phyloP scores from a whole-genome alignment of 2,113 vertebrate genomes.

The Pomatostomus ruficeps region DNA sequence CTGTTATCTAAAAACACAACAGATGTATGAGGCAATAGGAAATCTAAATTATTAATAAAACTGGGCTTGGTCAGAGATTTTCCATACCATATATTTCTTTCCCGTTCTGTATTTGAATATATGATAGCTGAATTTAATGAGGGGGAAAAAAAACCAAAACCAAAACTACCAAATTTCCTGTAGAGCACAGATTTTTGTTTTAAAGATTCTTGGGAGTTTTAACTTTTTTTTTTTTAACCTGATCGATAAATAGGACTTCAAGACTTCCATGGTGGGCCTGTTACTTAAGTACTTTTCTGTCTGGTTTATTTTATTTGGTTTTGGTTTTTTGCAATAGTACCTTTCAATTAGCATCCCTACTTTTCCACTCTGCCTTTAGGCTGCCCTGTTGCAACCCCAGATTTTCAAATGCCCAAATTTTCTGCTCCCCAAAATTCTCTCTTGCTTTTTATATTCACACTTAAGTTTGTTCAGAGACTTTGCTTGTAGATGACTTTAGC shows the following conservation, averaged over 20 bases:
- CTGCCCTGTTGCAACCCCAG: not conserved
- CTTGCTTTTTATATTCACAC: not conserved
- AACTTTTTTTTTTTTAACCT: not conserved
- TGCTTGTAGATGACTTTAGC: not conserved
- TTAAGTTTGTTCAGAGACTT: not conserved
- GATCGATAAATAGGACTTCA: not conserved
- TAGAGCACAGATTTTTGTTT: not conserved
- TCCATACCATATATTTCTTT: not conserved
- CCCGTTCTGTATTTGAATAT: not conserved
- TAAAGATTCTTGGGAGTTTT: not conserved
- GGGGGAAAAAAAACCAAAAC: fast-evolving
- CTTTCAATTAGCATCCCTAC: not conserved
- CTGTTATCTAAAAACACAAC: not conserved
- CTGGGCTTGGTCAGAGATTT: not conserved
- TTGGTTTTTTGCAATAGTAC: not conserved
- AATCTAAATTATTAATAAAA: not conserved
- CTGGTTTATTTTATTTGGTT: not conserved
- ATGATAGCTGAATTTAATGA: not conserved
- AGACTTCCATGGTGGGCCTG: not conserved
- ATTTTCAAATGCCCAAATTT: not conserved
- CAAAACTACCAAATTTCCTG: not conserved
- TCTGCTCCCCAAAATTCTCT: not conserved
- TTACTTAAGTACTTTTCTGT: not conserved
- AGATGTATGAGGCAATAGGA: not conserved
- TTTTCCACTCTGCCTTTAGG: not conserved